Conservation (phyloP, 2,113 vertebrate species). For the Leiothrix lutea region DNA sequence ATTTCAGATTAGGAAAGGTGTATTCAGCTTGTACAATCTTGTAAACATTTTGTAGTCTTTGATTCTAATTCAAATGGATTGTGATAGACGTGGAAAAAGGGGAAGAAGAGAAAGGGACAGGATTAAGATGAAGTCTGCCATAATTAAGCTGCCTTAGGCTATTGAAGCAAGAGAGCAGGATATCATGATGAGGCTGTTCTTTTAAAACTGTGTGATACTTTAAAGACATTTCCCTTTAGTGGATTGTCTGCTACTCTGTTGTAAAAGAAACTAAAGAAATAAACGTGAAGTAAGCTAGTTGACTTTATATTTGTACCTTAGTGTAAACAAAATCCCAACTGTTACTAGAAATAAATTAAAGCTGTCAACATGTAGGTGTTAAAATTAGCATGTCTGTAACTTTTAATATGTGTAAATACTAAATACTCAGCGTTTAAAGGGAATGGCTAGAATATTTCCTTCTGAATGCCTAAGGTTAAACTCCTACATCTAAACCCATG, state of each 20-base stretch:
- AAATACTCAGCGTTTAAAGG: conserved; percentile 24
- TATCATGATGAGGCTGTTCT: conserved; percentile 39
- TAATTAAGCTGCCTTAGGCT: conserved; percentile 46
- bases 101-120: background rate
- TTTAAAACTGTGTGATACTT: conserved; percentile 8
- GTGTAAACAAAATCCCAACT: background rate
- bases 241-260: background rate
- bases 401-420: conserved; percentile 18
- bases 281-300: background rate
- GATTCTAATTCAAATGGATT: conserved; percentile 16
- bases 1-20: conserved; percentile 26
- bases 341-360: background rate
- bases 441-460: background rate
- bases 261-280: conserved; percentile 20
- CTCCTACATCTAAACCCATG: conserved; percentile 1
- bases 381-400: conserved; percentile 5
- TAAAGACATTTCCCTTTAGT: background rate
- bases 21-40: conserved; percentile 34
- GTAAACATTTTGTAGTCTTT: conserved; percentile 47
- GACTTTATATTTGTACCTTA: background rate
- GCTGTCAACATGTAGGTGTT: background rate
- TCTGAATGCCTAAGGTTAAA: conserved; percentile 18
- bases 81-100: background rate
- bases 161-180: background rate
- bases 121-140: conserved; percentile 10